Evolutionary conservation across 2,113 vertebrate species (phyloP).

Genomic region (Periophthalmodon schlosseri): DNA sequence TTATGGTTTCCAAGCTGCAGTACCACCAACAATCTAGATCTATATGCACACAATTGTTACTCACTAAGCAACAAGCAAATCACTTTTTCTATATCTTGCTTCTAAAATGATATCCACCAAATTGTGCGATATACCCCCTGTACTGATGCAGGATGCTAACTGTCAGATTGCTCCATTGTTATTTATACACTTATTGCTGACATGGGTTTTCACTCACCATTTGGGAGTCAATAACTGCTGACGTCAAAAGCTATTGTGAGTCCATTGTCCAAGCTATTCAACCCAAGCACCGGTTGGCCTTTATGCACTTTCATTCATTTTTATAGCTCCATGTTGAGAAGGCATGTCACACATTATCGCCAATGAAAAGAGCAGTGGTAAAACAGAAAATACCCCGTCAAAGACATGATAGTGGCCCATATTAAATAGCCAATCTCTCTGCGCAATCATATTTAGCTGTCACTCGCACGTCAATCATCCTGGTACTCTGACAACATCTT

Average conservation of each 20-base stretch:
- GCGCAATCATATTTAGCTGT: slow-evolving; percentile 28
- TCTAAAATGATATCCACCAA: slow-evolving; percentile 1
- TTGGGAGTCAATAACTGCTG: slow-evolving; percentile 24
- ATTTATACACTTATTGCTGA: slow-evolving; percentile 32
- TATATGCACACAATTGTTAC: not conserved
- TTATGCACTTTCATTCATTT: slow-evolving; percentile 2
- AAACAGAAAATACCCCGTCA: not conserved
- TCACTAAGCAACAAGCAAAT: not conserved
- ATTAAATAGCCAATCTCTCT: slow-evolving; percentile 32
- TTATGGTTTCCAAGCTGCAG: slow-evolving; percentile 1
- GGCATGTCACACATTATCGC: not conserved
- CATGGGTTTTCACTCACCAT: slow-evolving; percentile 30
- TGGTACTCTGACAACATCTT: slow-evolving; percentile 35
- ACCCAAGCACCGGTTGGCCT: slow-evolving; percentile 3
- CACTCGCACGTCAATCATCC: slow-evolving; percentile 33
- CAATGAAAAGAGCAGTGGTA: not conserved
- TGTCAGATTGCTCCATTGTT: slow-evolving; percentile 6
- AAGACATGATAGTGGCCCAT: not conserved
- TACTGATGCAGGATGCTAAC: slow-evolving; percentile 1
- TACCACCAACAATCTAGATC: slow-evolving; percentile 3
- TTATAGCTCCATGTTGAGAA: not conserved
- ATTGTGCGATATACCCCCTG: slow-evolving; percentile 3
- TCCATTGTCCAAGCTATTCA: slow-evolving; percentile 36
- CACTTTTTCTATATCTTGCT: not conserved
- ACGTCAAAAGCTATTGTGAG: slow-evolving; percentile 24